Percentiles rank a stretch among this genome's conserved stretches.
These are phyloP conservation scores for Hypercompe scribonia DNA, from an alignment of 2,888 invertebrate genomes.

Conservation along the genomic window DNA sequence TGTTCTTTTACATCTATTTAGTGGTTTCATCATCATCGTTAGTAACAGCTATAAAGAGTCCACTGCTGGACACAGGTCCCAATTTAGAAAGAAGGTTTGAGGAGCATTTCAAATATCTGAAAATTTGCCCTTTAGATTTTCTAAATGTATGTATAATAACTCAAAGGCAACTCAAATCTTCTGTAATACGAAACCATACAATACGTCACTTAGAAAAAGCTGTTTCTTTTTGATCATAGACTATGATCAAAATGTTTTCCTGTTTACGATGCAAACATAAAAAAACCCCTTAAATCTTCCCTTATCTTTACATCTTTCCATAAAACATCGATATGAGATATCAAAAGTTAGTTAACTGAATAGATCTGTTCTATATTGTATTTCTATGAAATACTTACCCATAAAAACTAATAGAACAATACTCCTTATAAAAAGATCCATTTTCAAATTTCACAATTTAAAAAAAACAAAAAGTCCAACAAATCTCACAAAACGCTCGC, in stretches of 20 bases:
- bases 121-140: too few species aligned
- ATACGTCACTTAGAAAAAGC: neutral
- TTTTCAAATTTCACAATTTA: slow-evolving; percentile 43
- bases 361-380: neutral
- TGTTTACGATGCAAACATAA: neutral
- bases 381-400: slow-evolving; percentile 53
- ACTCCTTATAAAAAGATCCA: slow-evolving; percentile 61
- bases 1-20: neutral
- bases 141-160: too few species aligned
- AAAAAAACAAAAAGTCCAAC: slow-evolving; percentile 1
- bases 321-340: neutral
- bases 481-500: slow-evolving; percentile 7
- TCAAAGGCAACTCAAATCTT: too few species aligned
- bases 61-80: too few species aligned
- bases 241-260: neutral
- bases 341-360: neutral
- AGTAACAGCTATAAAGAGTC: too few species aligned
- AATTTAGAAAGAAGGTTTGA: too few species aligned
- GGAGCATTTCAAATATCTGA: too few species aligned
- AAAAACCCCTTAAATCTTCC: neutral
- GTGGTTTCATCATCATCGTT: too few species aligned
- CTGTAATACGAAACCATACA: too few species aligned
- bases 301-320: neutral
- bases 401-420: slow-evolving; percentile 45
- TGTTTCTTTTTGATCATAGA: neutral